Conservation (phyloP, 2,797 vertebrate species). For the Sciaenops ocellatus region DNA sequence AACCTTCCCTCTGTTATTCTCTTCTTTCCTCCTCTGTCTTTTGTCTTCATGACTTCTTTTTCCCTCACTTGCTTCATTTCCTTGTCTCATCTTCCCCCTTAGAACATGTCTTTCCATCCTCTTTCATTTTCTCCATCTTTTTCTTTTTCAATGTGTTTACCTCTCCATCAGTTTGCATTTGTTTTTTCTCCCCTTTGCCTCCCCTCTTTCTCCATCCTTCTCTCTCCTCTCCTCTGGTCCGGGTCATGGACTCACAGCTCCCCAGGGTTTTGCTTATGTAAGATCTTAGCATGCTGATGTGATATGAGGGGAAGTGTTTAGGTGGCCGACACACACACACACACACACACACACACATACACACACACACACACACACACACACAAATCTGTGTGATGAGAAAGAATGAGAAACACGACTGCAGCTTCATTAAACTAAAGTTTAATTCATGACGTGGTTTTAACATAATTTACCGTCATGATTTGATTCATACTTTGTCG, state of each 20-base stretch:
- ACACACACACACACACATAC: conserved; percentile 19
- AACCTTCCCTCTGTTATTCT: neutral
- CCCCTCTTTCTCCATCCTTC: too few species aligned
- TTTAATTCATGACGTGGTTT: neutral
- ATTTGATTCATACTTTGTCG: neutral
- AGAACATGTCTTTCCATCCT: neutral
- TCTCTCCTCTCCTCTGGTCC: neutral
- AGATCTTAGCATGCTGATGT: conserved; percentile 60
- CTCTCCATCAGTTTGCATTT: neutral
- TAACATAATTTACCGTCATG: neutral
- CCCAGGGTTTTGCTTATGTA: conserved; percentile 61
- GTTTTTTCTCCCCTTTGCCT: neutral
- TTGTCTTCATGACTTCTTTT: neutral
- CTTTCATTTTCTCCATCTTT: neutral
- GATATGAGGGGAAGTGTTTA: conserved; percentile 59
- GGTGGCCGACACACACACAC: conserved; percentile 28
- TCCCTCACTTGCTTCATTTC: neutral
- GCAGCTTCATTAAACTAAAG: neutral
- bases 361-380: conserved; percentile 6
- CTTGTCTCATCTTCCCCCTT: neutral
- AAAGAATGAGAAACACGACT: neutral
- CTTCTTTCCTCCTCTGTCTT: neutral
- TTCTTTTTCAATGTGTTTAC: neutral
- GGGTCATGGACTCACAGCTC: conserved; percentile 43
- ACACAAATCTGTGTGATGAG: conserved; percentile 14